Conservation (phyloP, 2,888 invertebrate genomes). For the Myopa testacea region DNA sequence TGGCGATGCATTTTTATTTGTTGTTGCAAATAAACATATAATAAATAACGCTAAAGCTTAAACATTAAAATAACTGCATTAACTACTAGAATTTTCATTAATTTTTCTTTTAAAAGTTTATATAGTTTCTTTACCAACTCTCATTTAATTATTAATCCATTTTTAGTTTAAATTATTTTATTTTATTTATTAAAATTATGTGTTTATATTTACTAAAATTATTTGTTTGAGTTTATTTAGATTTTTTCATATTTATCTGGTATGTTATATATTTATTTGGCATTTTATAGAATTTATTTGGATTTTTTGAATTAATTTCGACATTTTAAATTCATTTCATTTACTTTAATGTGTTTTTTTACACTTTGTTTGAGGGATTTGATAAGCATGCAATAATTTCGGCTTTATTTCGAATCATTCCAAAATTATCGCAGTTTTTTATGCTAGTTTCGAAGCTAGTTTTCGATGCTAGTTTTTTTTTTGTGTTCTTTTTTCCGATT, state of each 20-base stretch:
- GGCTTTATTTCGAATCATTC: conserved; percentile 9
- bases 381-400: conserved; percentile 65
- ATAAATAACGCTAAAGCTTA: not conserved
- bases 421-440: not conserved
- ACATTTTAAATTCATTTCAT: conserved; percentile 27
- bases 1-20: not conserved
- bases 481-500: not conserved
- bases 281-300: not conserved
- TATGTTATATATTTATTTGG: not conserved
- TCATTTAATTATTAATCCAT: not conserved
- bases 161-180: not conserved
- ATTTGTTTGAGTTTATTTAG: not conserved
- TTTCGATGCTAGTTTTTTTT: not conserved
- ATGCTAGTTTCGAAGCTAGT: not conserved
- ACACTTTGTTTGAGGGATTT: conserved; percentile 66
- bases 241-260: conserved; percentile 10
- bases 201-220: not conserved
- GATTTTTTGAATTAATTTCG: not conserved
- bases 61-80: not conserved
- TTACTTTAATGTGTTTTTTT: not conserved
- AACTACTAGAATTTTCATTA: not conserved
- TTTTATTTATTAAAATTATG: not conserved
- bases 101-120: not conserved
- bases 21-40: not conserved
- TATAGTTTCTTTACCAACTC: not conserved